Evolutionary conservation across 2,113 vertebrate species (phyloP).

Genomic region (Delphinapterus leucas): DNA sequence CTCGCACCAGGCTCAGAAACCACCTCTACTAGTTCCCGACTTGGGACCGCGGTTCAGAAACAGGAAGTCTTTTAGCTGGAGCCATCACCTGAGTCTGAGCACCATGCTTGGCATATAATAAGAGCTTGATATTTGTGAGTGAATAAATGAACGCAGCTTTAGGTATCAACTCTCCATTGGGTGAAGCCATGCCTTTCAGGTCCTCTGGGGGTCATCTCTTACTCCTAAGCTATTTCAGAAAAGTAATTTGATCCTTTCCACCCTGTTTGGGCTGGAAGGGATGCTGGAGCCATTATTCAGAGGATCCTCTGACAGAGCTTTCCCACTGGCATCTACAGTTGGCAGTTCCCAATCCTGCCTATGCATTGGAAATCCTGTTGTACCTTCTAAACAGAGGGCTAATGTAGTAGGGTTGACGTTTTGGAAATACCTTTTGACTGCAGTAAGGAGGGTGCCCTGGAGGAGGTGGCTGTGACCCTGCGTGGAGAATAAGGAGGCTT

Average conservation of each 20-base stretch:
- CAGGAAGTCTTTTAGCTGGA: neutral
- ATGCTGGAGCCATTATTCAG: too few relatives aligned
- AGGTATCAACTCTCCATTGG: neutral
- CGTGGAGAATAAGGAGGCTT: neutral
- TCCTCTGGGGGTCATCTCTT: neutral
- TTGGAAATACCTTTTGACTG: neutral
- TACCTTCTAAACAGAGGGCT: neutral
- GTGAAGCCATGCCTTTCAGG: neutral
- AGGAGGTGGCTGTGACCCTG: neutral
- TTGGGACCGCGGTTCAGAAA: neutral
- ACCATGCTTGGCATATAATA: too few relatives aligned
- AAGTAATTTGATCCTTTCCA: neutral
- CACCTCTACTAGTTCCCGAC: neutral
- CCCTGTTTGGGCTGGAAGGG: neutral
- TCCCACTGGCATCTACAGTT: fast-evolving
- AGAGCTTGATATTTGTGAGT: neutral
- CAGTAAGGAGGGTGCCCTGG: neutral
- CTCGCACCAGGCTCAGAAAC: neutral
- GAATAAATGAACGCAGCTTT: neutral
- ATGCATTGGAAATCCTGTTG: neutral
- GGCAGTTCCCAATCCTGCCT: neutral
- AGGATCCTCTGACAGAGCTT: neutral
- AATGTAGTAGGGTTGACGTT: neutral
- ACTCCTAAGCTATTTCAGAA: neutral
- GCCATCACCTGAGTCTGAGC: neutral